phyloP scores from a whole-genome alignment of 2,113 vertebrate genomes.

The Thamnophis sirtalis region DNA sequence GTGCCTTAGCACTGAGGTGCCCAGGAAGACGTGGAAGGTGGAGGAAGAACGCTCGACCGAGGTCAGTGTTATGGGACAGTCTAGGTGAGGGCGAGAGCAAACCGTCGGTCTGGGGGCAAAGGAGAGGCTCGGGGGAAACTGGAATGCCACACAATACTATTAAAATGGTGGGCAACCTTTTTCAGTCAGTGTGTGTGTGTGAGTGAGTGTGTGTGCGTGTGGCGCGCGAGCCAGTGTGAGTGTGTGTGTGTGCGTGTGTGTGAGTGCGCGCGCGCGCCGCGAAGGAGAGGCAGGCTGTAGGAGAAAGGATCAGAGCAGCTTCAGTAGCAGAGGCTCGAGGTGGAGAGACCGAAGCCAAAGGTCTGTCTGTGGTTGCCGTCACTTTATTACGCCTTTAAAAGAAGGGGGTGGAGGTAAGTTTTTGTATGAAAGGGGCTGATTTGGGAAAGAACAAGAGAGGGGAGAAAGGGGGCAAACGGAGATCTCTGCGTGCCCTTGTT shows the following conservation, averaged over 20 bases:
- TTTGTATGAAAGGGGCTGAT: neutral
- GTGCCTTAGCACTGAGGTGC: neutral
- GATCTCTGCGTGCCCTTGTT: neutral
- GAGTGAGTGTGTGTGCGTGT: neutral
- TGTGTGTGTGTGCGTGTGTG: neutral
- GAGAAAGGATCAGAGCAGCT: neutral
- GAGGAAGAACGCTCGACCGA: neutral
- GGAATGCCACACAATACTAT: neutral
- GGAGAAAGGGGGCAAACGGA: too few relatives aligned
- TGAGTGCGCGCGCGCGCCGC: neutral
- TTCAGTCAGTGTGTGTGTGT: neutral
- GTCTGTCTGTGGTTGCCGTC: neutral
- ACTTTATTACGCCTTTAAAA: neutral
- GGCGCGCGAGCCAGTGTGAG: too few relatives aligned
- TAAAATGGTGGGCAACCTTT: conserved; percentile 6
- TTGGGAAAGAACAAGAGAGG: neutral
- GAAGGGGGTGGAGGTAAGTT: neutral
- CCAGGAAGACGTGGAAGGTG: neutral
- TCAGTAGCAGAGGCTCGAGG: neutral
- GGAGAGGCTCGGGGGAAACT: neutral
- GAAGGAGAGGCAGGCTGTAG: neutral
- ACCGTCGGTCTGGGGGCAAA: neutral
- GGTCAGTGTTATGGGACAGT: neutral
- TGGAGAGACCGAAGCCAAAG: neutral
- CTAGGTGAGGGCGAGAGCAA: neutral